Conservation (phyloP, 2,797 vertebrate species). For the Chloroceryle inda region DNA sequence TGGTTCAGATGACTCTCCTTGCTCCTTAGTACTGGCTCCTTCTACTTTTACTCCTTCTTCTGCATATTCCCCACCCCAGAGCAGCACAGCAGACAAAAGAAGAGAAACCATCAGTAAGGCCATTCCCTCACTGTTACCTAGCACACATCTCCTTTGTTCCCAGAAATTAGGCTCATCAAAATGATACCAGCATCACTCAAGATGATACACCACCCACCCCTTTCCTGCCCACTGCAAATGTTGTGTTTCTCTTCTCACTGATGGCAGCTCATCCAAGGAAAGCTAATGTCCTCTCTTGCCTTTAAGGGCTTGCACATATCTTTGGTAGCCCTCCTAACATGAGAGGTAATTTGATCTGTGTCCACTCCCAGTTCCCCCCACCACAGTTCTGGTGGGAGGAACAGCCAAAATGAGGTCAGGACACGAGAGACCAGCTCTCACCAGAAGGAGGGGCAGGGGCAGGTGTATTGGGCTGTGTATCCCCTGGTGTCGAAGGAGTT, state of each 20-base stretch:
- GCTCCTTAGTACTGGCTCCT: slow-evolving; percentile 75
- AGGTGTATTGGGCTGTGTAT: slow-evolving; percentile 94
- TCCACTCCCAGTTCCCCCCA: slow-evolving; percentile 71
- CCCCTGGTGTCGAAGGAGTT: slow-evolving; percentile 91
- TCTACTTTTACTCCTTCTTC: slow-evolving; percentile 83
- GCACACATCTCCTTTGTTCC: not conserved
- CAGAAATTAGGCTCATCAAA: not conserved
- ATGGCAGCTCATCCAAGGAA: not conserved
- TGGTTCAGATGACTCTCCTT: slow-evolving; percentile 78
- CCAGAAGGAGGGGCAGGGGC: slow-evolving; percentile 85
- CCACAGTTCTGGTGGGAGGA: slow-evolving; percentile 60
- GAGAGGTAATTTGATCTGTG: slow-evolving; percentile 79
- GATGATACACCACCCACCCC: not conserved
- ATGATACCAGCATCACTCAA: not conserved
- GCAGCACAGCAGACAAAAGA: not conserved
- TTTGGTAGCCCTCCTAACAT: slow-evolving; percentile 82
- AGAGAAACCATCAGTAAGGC: not conserved
- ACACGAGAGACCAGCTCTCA: slow-evolving; percentile 51
- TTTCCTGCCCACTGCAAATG: not conserved
- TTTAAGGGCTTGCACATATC: slow-evolving; percentile 80
- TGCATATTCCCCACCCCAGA: slow-evolving; percentile 1
- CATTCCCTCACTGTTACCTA: not conserved
- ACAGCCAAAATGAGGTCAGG: slow-evolving; percentile 26
- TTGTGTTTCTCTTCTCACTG: not conserved
- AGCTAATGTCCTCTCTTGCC: slow-evolving; percentile 82